Evolutionary conservation across 1,140 invertebrate genomes (phyloP).

Genomic region (Bombus confusus): DNA sequence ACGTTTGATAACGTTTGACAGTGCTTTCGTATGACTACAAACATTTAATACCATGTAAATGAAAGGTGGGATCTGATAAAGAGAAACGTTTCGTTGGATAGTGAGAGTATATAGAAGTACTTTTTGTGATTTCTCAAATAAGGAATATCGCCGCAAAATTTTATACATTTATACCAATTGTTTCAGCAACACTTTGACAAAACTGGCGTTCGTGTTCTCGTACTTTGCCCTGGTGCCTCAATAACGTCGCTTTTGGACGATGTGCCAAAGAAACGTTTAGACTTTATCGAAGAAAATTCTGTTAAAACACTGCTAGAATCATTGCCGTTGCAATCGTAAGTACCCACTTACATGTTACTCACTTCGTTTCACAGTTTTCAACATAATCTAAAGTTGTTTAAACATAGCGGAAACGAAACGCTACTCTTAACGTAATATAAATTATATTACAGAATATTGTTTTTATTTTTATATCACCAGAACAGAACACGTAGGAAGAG

Average conservation of each 20-base stretch:
- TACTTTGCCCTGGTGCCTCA: conserved; percentile 82
- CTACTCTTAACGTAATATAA: background rate
- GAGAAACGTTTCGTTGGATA: no score
- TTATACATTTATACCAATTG: background rate
- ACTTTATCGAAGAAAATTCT: background rate
- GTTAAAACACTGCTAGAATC: fast-evolving
- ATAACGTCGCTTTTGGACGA: fast-evolving
- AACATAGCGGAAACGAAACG: no score
- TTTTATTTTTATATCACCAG: conserved; percentile 55
- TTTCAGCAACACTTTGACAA: conserved; percentile 49
- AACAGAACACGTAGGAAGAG: conserved; percentile 70
- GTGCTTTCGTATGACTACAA: no score
- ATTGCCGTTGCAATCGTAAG: background rate
- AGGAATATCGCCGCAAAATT: background rate
- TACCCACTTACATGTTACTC: background rate
- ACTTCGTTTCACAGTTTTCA: background rate
- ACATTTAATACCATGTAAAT: no score
- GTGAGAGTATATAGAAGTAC: background rate
- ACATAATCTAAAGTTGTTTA: background rate
- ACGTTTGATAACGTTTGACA: no score
- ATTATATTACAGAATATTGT: background rate
- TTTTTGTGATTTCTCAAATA: background rate
- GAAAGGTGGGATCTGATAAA: no score
- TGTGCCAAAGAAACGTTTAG: fast-evolving
- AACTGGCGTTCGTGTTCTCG: conserved; percentile 76